Base-by-base conservation (phyloP, 2,888 invertebrate species). In the Pseudococcus viburni region DNA sequence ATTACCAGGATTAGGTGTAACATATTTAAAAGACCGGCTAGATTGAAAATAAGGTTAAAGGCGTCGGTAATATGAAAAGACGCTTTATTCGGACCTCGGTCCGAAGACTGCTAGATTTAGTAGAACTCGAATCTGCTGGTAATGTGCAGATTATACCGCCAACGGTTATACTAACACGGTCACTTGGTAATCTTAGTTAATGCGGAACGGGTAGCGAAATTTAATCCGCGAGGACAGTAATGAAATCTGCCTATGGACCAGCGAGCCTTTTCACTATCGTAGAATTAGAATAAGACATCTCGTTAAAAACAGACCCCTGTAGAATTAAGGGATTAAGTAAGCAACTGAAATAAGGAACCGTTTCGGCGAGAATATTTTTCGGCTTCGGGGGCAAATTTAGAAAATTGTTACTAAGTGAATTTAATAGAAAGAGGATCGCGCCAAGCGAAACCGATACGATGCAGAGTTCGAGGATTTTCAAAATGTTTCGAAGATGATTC, bases 181-280 rank as follows among this genome's bases (percentile, higher is more conserved):
- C 88, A 88, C 83, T 88, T 80, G 80, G 80, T 88, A 88, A 88
- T 88, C 88, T 77, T 88, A 88, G 88, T 88, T 88, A 88, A 88
- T 88, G 88, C 88, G 88, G 19, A 83, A 77, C 88, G 88, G 88
- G 88, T 88, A 88, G 51, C 80, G 80, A 88, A 88, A 88, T 88
- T 88, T 88, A 88, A 88, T 88, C 88, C 88, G 55, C 88, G 88
- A 88, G 88, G 88, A 88, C 88, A 88, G 88, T 88, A 88, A 88
- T 88, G 88, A 88, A 88, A 88, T 88, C 80, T 85, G 80, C 80
- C 80, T 83, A 77, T 55, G 51, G 80, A 48, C 83, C 33, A 46
- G 77, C 88, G 80, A 83, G 80, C 80, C 80, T 51, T 88, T 80
- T 88, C 83, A 68, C 51, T 39, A 46, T 17, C 73, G 51, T 80